Conservation (phyloP, 2,888 invertebrate species). For the Polietes domitor region DNA sequence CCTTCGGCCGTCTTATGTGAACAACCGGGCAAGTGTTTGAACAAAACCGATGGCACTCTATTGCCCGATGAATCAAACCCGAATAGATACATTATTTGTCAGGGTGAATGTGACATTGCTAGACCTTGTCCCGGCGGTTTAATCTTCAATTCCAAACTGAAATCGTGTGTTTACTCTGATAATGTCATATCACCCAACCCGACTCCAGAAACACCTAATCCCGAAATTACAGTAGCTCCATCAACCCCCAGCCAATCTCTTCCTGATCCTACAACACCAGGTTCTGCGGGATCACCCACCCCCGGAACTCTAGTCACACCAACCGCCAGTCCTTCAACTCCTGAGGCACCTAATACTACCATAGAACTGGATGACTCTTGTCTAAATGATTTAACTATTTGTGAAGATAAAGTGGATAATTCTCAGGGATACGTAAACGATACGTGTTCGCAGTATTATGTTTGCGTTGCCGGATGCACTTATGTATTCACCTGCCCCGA, state of each 20-base stretch:
- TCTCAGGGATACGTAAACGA: constrained; percentile 33
- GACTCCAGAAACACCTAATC: background rate
- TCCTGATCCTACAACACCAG: too few relatives aligned
- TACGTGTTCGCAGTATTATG: constrained; percentile 46
- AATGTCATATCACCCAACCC: too few relatives aligned
- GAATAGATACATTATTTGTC: constrained; percentile 48
- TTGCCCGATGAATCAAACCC: constrained; percentile 4
- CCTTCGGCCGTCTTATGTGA: constrained; percentile 69
- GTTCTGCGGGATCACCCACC: background rate
- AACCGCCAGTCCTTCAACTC: background rate
- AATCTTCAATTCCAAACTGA: constrained; percentile 52
- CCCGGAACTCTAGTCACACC: background rate
- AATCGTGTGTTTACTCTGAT: background rate
- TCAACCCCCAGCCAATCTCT: too few relatives aligned
- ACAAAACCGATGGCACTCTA: constrained; percentile 23
- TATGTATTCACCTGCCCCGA: constrained; percentile 70
- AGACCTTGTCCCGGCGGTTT: constrained; percentile 58
- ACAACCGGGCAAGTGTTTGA: constrained; percentile 24
- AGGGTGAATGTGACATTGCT: constrained; percentile 47
- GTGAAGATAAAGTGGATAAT: constrained; percentile 42
- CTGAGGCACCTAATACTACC: too few relatives aligned
- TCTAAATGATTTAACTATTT: constrained; percentile 53
- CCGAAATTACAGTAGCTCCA: background rate
- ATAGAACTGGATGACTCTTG: constrained; percentile 63
- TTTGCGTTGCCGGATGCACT: constrained; percentile 68